Conservation (phyloP, 2,888 invertebrate species). For the Mayetiola destructor region DNA sequence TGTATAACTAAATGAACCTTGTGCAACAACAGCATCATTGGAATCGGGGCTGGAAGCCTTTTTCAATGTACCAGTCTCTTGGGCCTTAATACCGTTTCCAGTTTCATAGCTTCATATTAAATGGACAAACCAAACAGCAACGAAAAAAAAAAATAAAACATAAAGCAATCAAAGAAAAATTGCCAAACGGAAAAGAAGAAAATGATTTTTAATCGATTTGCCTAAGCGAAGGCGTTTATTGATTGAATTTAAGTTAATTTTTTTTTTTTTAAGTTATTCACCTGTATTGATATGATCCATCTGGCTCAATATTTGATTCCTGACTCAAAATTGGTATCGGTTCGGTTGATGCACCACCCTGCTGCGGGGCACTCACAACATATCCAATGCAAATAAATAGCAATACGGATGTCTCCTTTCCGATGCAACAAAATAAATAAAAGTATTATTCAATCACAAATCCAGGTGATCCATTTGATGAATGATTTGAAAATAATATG, state of each 20-base stretch:
- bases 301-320: slow-evolving; percentile 54
- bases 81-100: slow-evolving; percentile 66
- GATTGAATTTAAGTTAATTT: not conserved
- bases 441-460: no score
- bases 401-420: slow-evolving; percentile 6
- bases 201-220: not conserved
- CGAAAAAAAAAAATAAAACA: not conserved
- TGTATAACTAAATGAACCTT: slow-evolving; percentile 52
- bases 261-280: slow-evolving; percentile 28
- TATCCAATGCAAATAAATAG: not conserved
- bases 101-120: slow-evolving; percentile 54
- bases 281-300: slow-evolving; percentile 59
- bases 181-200: not conserved
- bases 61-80: slow-evolving; percentile 63
- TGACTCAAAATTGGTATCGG: slow-evolving; percentile 52
- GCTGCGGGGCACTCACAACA: slow-evolving; percentile 3
- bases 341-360: slow-evolving; percentile 30
- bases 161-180: not conserved
- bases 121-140: no score
- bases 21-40: slow-evolving; percentile 49
- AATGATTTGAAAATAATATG: no score
- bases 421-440: no score
- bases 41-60: slow-evolving; percentile 52
- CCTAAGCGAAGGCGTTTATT: not conserved
- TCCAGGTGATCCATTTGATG: no score